A percentile compares a stretch with the other conserved stretches of the same genome.
Evolutionary conservation across 2,113 vertebrate species (phyloP).

Genomic region (Romanogobio albipinnatus): DNA sequence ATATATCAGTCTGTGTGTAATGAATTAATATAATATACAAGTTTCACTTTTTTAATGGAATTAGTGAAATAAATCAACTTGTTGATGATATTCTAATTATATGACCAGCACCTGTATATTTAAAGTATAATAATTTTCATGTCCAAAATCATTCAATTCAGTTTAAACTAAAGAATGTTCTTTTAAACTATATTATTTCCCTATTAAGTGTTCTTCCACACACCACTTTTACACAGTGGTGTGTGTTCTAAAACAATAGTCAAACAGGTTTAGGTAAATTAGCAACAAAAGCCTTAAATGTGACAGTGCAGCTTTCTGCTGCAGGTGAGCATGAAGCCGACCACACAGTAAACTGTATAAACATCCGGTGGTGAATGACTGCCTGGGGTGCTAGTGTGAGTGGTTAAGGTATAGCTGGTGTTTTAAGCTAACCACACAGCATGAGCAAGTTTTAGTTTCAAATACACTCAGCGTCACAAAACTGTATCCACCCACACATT

Average conservation of each 20-base stretch:
- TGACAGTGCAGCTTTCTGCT: slow-evolving; percentile 40
- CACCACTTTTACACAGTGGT: neutral
- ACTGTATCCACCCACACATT: slow-evolving; percentile 37
- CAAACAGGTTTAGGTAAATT: neutral
- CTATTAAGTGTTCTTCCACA: neutral
- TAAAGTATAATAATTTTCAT: neutral
- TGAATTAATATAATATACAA: no score
- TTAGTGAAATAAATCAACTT: no score
- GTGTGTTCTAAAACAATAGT: neutral
- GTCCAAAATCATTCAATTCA: neutral
- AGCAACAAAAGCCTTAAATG: neutral
- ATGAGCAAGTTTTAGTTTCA: slow-evolving; percentile 27
- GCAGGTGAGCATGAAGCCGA: slow-evolving; percentile 40
- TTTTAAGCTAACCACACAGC: slow-evolving; percentile 43
- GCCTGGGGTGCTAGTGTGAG: slow-evolving; percentile 20
- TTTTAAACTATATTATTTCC: neutral
- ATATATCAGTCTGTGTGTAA: no score
- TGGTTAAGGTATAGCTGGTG: slow-evolving; percentile 51
- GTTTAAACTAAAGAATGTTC: neutral
- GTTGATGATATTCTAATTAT: no score
- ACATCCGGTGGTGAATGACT: slow-evolving; percentile 57
- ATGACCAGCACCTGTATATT: neutral
- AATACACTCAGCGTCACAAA: neutral
- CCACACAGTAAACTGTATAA: slow-evolving; percentile 55
- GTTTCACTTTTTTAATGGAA: no score